Conservation (phyloP, 2,113 vertebrate genomes). For the Galemys pyrenaicus region DNA sequence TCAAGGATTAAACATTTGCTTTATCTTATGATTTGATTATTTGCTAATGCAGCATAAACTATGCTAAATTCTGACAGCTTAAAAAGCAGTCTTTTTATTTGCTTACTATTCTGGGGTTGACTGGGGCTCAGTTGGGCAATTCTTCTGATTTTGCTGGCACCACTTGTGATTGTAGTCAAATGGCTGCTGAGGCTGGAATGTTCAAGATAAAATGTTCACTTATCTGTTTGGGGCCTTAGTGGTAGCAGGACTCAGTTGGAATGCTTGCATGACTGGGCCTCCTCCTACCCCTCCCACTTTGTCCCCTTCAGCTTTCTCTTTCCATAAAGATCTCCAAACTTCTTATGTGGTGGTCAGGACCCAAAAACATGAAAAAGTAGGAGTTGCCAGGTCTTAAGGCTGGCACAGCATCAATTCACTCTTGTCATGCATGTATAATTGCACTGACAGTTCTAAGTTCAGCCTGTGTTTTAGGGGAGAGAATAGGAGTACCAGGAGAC, state of each 20-base stretch:
- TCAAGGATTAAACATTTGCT: conserved; percentile 48
- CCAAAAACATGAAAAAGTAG: background rate
- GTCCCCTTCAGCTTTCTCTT: background rate
- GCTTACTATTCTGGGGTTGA: background rate
- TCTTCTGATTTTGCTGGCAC: conserved; percentile 20
- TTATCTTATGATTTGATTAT: conserved; percentile 20
- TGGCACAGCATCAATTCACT: background rate
- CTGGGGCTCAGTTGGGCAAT: background rate
- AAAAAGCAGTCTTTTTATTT: conserved; percentile 45
- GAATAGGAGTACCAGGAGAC: background rate
- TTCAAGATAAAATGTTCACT: background rate
- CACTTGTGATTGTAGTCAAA: conserved; percentile 14
- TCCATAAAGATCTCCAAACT: background rate
- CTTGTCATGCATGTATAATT: background rate
- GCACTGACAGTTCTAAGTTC: background rate
- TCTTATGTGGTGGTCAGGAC: background rate
- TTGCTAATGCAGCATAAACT: conserved; percentile 8
- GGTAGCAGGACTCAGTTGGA: background rate
- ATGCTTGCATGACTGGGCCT: background rate
- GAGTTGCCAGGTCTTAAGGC: background rate
- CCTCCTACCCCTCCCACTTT: background rate
- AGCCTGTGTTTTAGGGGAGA: background rate
- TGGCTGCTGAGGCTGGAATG: background rate
- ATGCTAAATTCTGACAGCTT: background rate
- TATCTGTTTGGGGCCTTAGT: background rate